Percentiles rank a stretch among this genome's conserved stretches.
Conservation (phyloP, 2,797 vertebrate genomes). For the Nannoperca australis region DNA sequence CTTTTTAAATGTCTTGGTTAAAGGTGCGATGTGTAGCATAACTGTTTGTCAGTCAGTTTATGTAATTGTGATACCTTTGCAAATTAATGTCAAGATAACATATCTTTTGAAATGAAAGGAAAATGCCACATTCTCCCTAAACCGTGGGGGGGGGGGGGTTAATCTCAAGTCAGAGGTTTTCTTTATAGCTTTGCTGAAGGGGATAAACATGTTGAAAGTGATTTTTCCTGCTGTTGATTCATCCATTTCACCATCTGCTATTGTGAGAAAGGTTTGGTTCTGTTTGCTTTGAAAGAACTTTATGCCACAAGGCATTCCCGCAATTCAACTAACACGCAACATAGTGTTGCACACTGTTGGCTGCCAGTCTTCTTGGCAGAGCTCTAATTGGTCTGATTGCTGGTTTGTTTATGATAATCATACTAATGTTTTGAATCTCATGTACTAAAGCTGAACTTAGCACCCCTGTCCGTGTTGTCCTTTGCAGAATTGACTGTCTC, state of each 20-base stretch:
- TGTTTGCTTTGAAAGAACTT: constrained; percentile 37
- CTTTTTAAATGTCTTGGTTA: neutral
- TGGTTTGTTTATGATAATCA: constrained; percentile 18
- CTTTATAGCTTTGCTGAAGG: constrained; percentile 7
- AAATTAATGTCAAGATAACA: neutral
- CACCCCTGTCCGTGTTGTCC: constrained; percentile 21
- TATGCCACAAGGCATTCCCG: constrained; percentile 40
- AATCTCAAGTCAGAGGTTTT: neutral
- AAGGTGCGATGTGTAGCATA: constrained; percentile 15
- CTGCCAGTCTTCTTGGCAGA: constrained; percentile 11
- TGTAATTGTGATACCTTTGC: neutral
- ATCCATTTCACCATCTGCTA: constrained; percentile 46
- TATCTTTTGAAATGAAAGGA: neutral
- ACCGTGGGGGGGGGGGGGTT: neutral
- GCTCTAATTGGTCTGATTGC: constrained; percentile 1
- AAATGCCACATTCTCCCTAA: neutral
- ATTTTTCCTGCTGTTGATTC: constrained; percentile 33
- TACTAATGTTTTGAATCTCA: constrained; percentile 5
- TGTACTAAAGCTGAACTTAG: constrained; percentile 21
- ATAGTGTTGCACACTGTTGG: neutral
- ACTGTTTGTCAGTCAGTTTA: neutral
- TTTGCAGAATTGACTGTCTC: constrained; percentile 16
- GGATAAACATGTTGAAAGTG: constrained; percentile 21
- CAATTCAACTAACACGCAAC: constrained; percentile 7
- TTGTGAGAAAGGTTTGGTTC: constrained; percentile 25